These are phyloP conservation scores for Erebia ligea DNA, from an alignment of 2,888 invertebrate genomes.

Conservation along the genomic window DNA sequence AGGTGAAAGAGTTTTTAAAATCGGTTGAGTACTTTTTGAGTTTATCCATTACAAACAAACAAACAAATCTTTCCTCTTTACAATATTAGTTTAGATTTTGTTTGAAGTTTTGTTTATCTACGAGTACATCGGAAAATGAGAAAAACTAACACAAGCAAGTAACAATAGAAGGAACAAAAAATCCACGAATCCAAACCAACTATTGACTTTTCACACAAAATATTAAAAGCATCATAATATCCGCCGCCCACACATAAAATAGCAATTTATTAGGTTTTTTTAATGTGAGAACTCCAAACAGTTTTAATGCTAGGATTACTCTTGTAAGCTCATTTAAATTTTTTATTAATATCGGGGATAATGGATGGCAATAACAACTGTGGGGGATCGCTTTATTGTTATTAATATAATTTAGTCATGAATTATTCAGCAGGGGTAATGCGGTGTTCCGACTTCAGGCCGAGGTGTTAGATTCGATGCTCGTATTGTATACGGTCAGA, in stretches of 20 bases:
- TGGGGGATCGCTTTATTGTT: conserved; percentile 64
- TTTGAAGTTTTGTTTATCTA: too few relatives aligned
- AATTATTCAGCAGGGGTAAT: conserved; percentile 67
- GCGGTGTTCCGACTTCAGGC: conserved; percentile 18
- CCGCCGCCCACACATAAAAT: conserved; percentile 52
- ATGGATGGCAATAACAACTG: conserved; percentile 54
- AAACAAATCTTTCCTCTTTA: too few relatives aligned
- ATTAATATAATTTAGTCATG: conserved; percentile 77
- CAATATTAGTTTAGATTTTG: too few relatives aligned
- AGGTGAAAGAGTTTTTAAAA: too few relatives aligned
- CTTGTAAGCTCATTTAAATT: conserved; percentile 76
- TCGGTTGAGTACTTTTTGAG: too few relatives aligned
- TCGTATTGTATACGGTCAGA: conserved; percentile 13
- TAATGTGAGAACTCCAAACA: conserved; percentile 77
- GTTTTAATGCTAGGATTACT: conserved; percentile 66
- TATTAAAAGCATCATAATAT: conserved; percentile 51
- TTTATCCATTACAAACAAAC: too few relatives aligned
- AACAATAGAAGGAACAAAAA: neutral
- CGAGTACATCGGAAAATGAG: too few relatives aligned
- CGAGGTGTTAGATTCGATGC: conserved; percentile 33
- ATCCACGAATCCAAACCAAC: conserved; percentile 6
- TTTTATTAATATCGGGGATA: conserved; percentile 72
- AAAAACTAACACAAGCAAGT: too few relatives aligned
- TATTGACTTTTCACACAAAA: conserved; percentile 66
- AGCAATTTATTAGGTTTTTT: conserved; percentile 53